phyloP scores from a whole-genome alignment of 2,888 invertebrate genomes.

The Tenthredo amoena region DNA sequence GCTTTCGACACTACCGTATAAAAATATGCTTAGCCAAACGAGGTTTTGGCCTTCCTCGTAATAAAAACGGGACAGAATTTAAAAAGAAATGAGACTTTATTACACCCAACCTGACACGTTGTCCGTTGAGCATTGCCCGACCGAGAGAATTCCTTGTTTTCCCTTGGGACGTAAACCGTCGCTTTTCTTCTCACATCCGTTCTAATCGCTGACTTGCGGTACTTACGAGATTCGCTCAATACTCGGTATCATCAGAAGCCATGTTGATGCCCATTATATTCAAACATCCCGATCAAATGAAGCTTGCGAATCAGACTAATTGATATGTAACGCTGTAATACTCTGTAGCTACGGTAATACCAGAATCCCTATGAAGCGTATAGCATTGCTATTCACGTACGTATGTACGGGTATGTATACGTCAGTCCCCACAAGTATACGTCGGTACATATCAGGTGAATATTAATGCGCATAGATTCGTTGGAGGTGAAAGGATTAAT shows the following conservation, averaged over 20 bases:
- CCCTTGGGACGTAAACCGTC: not conserved
- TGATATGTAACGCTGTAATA: constrained; percentile 14
- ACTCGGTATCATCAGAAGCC: not conserved
- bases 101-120: not conserved
- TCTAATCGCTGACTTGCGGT: not conserved
- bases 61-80: constrained; percentile 29
- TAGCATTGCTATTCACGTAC: not conserved
- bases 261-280: not conserved
- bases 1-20: not conserved
- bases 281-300: constrained; percentile 20
- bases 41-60: not conserved
- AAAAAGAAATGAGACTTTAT: constrained; percentile 34
- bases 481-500: not conserved
- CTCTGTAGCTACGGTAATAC: not conserved
- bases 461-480: not conserved
- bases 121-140: not conserved
- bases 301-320: constrained; percentile 15
- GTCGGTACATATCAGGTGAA: not conserved
- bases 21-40: constrained; percentile 44
- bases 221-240: not conserved
- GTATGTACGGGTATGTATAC: not conserved
- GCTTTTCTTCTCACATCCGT: not conserved
- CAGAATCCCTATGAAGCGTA: not conserved
- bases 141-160: not conserved
- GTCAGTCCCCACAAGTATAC: not conserved